Evolutionary conservation across 2,888 invertebrate species (phyloP).

Genomic region (Cantharis lateralis): DNA sequence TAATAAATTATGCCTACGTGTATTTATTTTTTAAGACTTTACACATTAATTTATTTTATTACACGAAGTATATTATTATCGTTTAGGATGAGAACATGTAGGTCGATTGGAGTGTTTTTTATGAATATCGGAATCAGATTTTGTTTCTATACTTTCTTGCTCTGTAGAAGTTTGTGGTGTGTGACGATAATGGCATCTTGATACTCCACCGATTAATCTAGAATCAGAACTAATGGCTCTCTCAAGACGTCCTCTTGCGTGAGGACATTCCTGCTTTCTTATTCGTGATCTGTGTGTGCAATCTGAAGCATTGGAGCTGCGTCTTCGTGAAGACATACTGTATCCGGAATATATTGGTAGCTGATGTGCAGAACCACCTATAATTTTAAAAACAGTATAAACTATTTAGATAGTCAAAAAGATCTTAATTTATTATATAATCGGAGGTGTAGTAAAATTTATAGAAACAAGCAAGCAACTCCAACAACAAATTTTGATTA

Average conservation of each 20-base stretch:
- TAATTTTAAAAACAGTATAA: conserved; percentile 18
- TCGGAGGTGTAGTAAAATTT: no score
- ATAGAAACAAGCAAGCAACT: no score
- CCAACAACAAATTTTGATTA: no score
- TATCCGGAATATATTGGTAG: conserved; percentile 41
- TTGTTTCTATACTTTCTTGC: conserved; percentile 42
- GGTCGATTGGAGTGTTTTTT: conserved; percentile 30
- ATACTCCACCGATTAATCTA: conserved; percentile 48
- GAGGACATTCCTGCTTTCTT: conserved; percentile 46
- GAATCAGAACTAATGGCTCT: conserved; percentile 53
- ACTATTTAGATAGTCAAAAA: no score
- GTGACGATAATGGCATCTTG: conserved; percentile 37
- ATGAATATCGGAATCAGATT: conserved; percentile 50
- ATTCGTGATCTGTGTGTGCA: conserved; percentile 48
- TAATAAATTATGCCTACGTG: background rate
- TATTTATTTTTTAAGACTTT: background rate
- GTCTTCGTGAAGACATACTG: conserved; percentile 41
- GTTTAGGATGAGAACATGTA: conserved; percentile 22
- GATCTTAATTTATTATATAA: no score
- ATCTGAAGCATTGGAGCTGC: conserved; percentile 57
- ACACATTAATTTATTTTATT: background rate
- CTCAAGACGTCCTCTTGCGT: conserved; percentile 47
- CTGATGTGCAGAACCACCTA: conserved; percentile 48
- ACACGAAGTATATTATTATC: conserved; percentile 12
- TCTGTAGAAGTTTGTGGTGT: conserved; percentile 46